Evolutionary conservation across 2,888 invertebrate genomes (phyloP), one percentile per base, ranked within the genome.

Genomic region (Papilio protenor): DNA sequence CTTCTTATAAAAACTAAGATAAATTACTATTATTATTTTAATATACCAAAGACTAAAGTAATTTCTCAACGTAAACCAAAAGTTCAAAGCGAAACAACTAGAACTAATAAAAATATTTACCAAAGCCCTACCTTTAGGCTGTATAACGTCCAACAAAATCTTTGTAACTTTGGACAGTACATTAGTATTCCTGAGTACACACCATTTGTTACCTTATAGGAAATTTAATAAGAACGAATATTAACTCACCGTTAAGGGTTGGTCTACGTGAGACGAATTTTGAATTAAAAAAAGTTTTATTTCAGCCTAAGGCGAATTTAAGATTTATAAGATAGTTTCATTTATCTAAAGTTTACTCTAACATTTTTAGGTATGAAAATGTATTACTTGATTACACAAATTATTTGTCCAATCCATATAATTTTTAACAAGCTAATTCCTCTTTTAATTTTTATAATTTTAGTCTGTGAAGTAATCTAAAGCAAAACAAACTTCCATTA

Each of bases 191-290:
- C n/a, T n/a, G 40, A n/a, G 40, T 40, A 40, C n/a, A 3, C 66
- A 3, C 27, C 40, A 40, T 66, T 66, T 66, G 33, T 66, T 66
- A 66, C 66, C 66, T 40, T 66, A 66, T n/a, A 66, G 66, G 66
- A 40, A 45, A 66, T 66, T 45, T 45, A 66, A 66, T 66, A 40
- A 66, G 40, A 40, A 66, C 64, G 40, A 66, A n/a, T 66, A 66
- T 66, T 66, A 66, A 66, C 40, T n/a, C 40, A 45, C 66, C 40
- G 66, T 66, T 66, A 66, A 66, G n/a, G 66, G 40, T 66, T 66
- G 40, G 66, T n/a, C 66, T 66, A 66, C 66, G 66, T 66, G 66
- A 40, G 1, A 6, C 11, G 66, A 66, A 66, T 66, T 40, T 66
- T 40, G 66, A 66, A 66, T 11, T 11, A 6, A 66, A 40, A 40